Evolutionary conservation across 92 coral and sea anemone species (phyloP), one percentile per base, ranked within the genome.

Genomic region (Phenganax marumi): DNA sequence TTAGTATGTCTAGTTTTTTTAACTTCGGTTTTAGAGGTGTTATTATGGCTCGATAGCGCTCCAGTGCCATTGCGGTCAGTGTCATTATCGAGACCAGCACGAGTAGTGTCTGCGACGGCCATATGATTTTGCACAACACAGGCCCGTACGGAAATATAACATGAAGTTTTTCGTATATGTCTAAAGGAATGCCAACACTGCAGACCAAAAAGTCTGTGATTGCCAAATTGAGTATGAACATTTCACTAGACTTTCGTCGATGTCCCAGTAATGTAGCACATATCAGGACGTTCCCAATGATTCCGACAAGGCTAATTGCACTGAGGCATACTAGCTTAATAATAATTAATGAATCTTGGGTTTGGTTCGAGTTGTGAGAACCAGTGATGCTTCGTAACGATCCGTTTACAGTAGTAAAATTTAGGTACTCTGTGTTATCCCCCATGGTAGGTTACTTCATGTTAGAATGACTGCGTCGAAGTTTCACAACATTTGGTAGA

Each of bases 41-140:
- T 60, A 92, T 84, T 53, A 92, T 92, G 3, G 93, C 97, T 48
- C 97, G 73, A 70, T 92, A 86, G 9, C 97, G 88, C 68, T 92
- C 97, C 24, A 92, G 89, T 75, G 93, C 90, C 97, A 92, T 92
- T 12, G 97, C 91, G 33, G 90, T 65, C 9, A 92, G 84, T 9
- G 97, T 92, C 33, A 91, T 79, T 19, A 90, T 91, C 0, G 97
- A 92, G 13, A 92, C 97, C 8, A 93, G 80, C 89, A 92, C 89
- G 8, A 92, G 79, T 33, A 90, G 52, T 0, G 93, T 92, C 89
- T 92, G 97, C 7, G 87, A 76, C 22, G 97, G 97, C 52, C 90
- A 92, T 5, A 92, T 88, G n/a, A 92, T 24, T 81, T 92, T 92
- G 79, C 97, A 92, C 10, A 92, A 69, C 46, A 92, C 86, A 51